Evolutionary conservation across 2,888 invertebrate genomes (phyloP), one percentile per base, ranked within the genome.

Genomic region (Gryllus longicercus): DNA sequence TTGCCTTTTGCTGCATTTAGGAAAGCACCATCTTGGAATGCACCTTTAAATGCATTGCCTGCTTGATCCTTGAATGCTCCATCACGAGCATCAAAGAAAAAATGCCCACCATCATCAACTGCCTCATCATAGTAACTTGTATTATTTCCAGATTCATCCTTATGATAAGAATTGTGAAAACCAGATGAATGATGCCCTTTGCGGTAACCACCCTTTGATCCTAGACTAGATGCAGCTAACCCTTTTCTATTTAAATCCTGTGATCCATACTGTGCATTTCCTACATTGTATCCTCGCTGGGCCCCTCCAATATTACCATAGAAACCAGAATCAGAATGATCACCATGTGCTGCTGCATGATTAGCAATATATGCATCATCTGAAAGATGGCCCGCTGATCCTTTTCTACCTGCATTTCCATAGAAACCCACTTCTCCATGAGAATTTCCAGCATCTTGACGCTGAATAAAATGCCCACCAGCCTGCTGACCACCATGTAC

Each of bases 71-170:
- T 74, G 81, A 77, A 82, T 3, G 16, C 49, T 11, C 81, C 82
- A 78, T 76, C 81, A 38, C 78, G 77, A 10, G 80, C 51, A 38
- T 82, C 81, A 11, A 78, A 80, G 18, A 75, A 14, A 75, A 77
- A 82, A 74, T 82, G 82, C 11, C 77, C 80, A 23, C 82, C 82
- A 50, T 82, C 80, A 51, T 83, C 83, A 49, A 80, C 81, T 1
- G 81, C 81, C 74, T 83, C 83, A 77, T 83, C 83, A 78, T 82
- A 83, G 77, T 82, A 84, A 51, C 81, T 81, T 2, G 83, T 82
- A 23, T 83, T 84, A 74, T 83, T 83, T n/a, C 83, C 84, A 1
- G 83, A 81, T 75, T 84, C 84, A 77, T 82, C 83, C 77, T 83
- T 84, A 81, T 84, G 82, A 80, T 83, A 83, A 2, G 83, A 81